These are phyloP conservation scores for Sinopyrophorus schimmeli DNA, from an alignment of 2,888 invertebrate genomes.

Conservation along the genomic window DNA sequence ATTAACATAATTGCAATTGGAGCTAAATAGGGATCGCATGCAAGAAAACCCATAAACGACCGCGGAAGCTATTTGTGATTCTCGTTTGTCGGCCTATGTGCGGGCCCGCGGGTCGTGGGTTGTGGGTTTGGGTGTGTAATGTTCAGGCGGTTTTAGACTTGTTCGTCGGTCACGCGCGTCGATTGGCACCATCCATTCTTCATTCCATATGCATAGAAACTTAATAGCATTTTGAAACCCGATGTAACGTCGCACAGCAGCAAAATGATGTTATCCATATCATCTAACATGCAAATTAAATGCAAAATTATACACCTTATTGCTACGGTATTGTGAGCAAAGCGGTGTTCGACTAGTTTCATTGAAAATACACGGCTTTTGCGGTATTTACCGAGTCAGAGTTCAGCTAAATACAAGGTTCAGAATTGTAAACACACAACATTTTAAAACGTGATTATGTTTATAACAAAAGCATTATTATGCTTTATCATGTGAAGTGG, in stretches of 20 bases:
- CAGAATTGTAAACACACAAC: constrained; percentile 43
- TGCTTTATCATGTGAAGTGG: constrained; percentile 32
- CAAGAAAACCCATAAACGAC: constrained; percentile 30
- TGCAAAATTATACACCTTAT: constrained; percentile 57
- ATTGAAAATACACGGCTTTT: constrained; percentile 47
- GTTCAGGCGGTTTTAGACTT: constrained; percentile 13
- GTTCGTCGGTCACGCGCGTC: constrained; percentile 31
- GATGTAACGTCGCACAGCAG: constrained; percentile 51
- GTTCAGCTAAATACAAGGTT: constrained; percentile 45
- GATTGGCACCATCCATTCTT: constrained; percentile 47
- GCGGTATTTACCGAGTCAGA: constrained; percentile 45
- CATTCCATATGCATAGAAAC: constrained; percentile 57
- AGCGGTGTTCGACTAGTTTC: constrained; percentile 43
- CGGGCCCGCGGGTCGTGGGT: constrained; percentile 18
- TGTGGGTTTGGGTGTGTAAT: constrained; percentile 18
- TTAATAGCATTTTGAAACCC: constrained; percentile 54
- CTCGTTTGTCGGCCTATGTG: constrained; percentile 24
- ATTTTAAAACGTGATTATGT: constrained; percentile 30
- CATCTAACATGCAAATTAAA: constrained; percentile 56
- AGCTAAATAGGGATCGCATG: constrained; percentile 37
- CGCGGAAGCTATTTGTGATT: constrained; percentile 31
- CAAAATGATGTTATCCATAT: constrained; percentile 55
- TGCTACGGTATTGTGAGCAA: constrained; percentile 46
- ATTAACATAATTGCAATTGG: constrained; percentile 45
- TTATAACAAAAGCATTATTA: constrained; percentile 30